Evolutionary conservation across 2,888 invertebrate genomes (phyloP).

Genomic region (Hybos culiciformis): DNA sequence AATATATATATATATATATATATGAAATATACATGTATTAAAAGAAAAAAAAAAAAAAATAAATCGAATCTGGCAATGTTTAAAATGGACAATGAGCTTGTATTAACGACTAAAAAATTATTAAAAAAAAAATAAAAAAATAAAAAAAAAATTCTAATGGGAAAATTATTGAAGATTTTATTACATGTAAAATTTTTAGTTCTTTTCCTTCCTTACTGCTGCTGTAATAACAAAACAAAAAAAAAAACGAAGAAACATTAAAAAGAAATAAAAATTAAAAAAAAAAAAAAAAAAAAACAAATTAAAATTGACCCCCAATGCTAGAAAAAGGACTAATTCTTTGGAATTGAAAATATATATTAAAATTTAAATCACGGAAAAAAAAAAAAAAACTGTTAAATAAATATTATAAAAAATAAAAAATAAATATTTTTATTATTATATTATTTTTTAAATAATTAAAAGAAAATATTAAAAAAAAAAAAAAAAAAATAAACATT

Average conservation of each 20-base stretch:
- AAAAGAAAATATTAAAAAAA: too few species aligned
- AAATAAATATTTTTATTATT: too few species aligned
- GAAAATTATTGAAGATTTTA: constrained; percentile 6
- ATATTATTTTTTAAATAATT: too few species aligned
- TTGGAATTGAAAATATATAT: too few species aligned
- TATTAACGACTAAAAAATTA: constrained; percentile 9
- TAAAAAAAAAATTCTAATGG: constrained; percentile 9
- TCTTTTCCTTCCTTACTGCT: constrained; percentile 11
- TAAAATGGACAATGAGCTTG: constrained; percentile 11
- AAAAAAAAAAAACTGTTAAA: too few species aligned
- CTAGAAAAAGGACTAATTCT: too few species aligned
- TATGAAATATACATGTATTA: not conserved
- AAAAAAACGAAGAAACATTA: not conserved
- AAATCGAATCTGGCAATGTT: constrained; percentile 9
- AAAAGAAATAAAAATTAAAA: constrained; percentile 3
- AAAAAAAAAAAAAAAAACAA: too few species aligned
- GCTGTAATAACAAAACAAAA: constrained; percentile 7
- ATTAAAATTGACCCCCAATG: too few species aligned
- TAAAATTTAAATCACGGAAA: too few species aligned
- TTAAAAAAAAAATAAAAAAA: too few species aligned
- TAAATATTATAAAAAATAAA: too few species aligned
- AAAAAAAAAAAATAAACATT: too few species aligned
- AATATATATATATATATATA: not conserved
- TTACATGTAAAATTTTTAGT: constrained; percentile 2
- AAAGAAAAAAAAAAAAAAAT: not conserved